These are phyloP conservation scores for Darevskia mixta DNA, from an alignment of 2,797 vertebrate species.

Conservation along the genomic window DNA sequence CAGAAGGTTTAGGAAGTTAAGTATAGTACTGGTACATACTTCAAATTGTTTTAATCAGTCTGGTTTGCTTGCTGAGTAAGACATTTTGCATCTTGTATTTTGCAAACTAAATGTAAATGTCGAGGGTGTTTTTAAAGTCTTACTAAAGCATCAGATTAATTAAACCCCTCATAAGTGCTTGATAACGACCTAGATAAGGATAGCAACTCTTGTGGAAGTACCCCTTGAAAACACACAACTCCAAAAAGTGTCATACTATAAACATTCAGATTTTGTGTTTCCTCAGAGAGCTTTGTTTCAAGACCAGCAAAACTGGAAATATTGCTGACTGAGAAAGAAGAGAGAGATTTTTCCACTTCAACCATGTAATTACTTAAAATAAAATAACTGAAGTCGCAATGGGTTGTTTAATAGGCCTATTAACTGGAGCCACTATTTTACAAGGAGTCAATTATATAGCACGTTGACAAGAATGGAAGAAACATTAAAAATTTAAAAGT, in stretches of 20 bases:
- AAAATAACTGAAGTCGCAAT: slow-evolving; percentile 37
- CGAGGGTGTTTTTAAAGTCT: background rate
- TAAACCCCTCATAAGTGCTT: slow-evolving; percentile 12
- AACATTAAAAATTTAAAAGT: slow-evolving; percentile 8
- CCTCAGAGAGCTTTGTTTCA: slow-evolving; percentile 34
- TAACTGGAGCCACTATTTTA: slow-evolving; percentile 34
- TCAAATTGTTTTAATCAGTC: background rate
- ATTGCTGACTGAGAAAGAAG: slow-evolving; percentile 11
- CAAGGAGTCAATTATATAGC: slow-evolving; percentile 10
- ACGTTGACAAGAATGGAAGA: slow-evolving; percentile 27
- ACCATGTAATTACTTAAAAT: slow-evolving; percentile 51
- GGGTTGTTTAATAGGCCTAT: slow-evolving; percentile 25
- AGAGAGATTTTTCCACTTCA: slow-evolving; percentile 31
- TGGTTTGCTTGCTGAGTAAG: background rate
- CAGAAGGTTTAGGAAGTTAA: background rate
- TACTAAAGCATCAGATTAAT: slow-evolving; percentile 24
- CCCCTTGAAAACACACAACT: slow-evolving; percentile 1
- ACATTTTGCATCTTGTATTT: background rate
- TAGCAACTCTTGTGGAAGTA: background rate
- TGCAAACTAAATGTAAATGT: slow-evolving; percentile 8
- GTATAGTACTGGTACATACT: background rate
- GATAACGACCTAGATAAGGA: background rate
- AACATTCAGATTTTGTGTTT: slow-evolving; percentile 24
- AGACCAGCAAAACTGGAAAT: slow-evolving; percentile 40
- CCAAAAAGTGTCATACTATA: slow-evolving; percentile 21